phyloP scores from a whole-genome alignment of 2,113 vertebrate species.

The Syngnathoides biaculeatus region DNA sequence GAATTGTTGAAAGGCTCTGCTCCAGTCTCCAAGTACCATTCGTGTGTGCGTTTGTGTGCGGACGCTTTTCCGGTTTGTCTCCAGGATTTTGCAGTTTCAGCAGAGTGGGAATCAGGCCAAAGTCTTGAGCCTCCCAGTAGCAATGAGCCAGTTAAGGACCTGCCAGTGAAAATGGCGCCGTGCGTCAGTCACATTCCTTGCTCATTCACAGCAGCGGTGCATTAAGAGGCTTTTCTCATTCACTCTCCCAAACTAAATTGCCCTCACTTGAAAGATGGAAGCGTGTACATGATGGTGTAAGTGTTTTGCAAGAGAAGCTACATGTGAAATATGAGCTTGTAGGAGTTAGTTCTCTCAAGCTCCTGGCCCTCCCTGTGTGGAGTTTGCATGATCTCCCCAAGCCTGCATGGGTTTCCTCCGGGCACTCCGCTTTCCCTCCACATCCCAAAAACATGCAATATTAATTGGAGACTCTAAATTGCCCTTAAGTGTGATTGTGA shows the following conservation, averaged over 20 bases:
- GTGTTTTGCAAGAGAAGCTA: slow-evolving; percentile 12
- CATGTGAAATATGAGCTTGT: slow-evolving; percentile 10
- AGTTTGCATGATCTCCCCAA: too few relatives aligned
- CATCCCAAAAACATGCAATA: too few relatives aligned
- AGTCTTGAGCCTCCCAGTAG: slow-evolving; percentile 66
- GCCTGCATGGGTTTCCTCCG: too few relatives aligned
- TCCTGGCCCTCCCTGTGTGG: too few relatives aligned
- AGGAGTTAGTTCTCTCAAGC: neutral
- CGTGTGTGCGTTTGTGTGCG: slow-evolving; percentile 17
- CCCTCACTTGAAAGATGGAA: slow-evolving; percentile 31
- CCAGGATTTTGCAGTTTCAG: slow-evolving; percentile 68
- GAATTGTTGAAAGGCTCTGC: slow-evolving; percentile 15
- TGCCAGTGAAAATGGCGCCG: slow-evolving; percentile 68
- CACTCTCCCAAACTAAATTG: slow-evolving; percentile 53
- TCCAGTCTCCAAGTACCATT: neutral
- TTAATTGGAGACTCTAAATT: too few relatives aligned
- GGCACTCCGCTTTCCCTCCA: too few relatives aligned
- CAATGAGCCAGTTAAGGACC: slow-evolving; percentile 71
- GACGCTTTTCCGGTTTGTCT: slow-evolving; percentile 45
- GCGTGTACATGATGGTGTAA: slow-evolving; percentile 15
- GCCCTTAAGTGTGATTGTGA: too few relatives aligned
- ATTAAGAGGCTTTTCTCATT: slow-evolving; percentile 45
- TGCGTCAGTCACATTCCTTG: slow-evolving; percentile 70
- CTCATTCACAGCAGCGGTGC: slow-evolving; percentile 58
- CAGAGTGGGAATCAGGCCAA: slow-evolving; percentile 68